phyloP scores from a whole-genome alignment of 2,888 invertebrate genomes.

The Ryuthela nishihirai region DNA sequence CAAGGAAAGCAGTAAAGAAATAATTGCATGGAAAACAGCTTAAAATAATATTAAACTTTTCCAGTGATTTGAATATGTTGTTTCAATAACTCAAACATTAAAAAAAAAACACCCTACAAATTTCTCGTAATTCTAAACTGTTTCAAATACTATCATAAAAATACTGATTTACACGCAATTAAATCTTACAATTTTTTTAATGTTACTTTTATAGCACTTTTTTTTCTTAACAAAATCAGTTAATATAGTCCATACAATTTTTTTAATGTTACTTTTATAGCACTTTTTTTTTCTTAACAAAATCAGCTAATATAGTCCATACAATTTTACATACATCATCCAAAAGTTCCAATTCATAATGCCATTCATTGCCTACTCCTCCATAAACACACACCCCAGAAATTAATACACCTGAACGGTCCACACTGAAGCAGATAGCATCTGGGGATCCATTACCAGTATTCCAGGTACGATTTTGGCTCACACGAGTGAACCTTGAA shows the following conservation, averaged over 20 bases:
- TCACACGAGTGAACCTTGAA: constrained; percentile 83
- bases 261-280: not conserved
- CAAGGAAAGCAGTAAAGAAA: no score
- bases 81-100: no score
- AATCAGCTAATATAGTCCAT: not conserved
- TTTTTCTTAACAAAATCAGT: not conserved
- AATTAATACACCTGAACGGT: constrained; percentile 80
- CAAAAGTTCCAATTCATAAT: constrained; percentile 84
- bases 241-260: not conserved
- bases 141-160: not conserved
- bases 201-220: not conserved
- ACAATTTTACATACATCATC: constrained; percentile 52
- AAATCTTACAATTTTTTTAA: not conserved
- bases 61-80: no score
- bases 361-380: constrained; percentile 74
- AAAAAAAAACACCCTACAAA: not conserved
- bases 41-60: no score
- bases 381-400: constrained; percentile 88
- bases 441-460: constrained; percentile 96
- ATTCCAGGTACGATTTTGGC: constrained; percentile 90
- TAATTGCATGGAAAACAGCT: no score
- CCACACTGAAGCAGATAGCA: constrained; percentile 91
- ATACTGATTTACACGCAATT: no score
- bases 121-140: not conserved
- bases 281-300: not conserved